Evolutionary conservation across 2,113 vertebrate genomes (phyloP), one percentile per base, ranked within the genome.

Genomic region (Telmatochromis sp.): DNA sequence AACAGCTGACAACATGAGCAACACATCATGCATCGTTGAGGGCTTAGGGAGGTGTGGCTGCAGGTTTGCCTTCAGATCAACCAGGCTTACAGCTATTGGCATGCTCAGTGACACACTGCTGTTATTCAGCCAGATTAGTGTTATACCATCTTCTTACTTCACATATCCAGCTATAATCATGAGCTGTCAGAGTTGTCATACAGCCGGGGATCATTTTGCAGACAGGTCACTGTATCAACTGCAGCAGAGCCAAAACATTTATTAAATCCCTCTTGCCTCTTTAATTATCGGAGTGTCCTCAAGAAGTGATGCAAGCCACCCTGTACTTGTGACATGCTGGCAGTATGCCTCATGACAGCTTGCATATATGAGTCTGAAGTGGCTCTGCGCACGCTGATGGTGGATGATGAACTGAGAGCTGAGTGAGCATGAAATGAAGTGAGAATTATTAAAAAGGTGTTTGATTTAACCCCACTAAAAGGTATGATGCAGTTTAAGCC

Each of bases 231-330:
- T 92, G 87, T 91, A 92, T 93, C 89, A 92, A 55, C 89, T 33
- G 79, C 89, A 82, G 87, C 89, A 54, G 90, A 92, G 90, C 84
- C 88, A 86, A 93, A 92, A 90, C 87, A 89, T 92, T 91, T 93
- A 94, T 94, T 93, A 94, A 95, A 94, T 94, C 93, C 89, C 87
- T 88, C 86, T 90, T 92, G 91, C 83, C 87, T 92, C 93, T 93
- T 94, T 95, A 95, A 96, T 95, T 95, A 96, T 89, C 86, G 12
- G 51, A 80, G 83, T 91, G 92, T 95, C 93, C 92, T 93, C 89
- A 80, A 92, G 88, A 95, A 93, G 90, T 92, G 93, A 94, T 91
- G 92, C 86, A 83, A 89, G 63, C 82, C 91, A 89, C 87, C 84
- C 87, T 92, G 93, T 94, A 93, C 92, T 93, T 94, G 94, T 93